These are phyloP conservation scores for Excalfactoria chinensis DNA, from an alignment of 2,113 vertebrate species.

Conservation along the genomic window DNA sequence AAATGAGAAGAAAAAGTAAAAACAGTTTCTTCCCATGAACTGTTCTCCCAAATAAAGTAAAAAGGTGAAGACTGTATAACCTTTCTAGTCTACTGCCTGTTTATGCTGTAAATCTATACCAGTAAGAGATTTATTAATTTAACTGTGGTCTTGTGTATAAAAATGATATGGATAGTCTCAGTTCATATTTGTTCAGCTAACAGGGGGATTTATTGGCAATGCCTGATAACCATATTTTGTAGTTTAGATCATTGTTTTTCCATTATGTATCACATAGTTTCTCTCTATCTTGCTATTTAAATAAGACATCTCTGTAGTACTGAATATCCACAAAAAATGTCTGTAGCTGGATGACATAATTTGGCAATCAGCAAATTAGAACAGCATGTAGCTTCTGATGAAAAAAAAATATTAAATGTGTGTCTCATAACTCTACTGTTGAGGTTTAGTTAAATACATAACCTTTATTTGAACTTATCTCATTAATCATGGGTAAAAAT, in stretches of 20 bases:
- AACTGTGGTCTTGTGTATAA: neutral
- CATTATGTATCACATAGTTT: neutral
- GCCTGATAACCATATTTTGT: conserved; percentile 2
- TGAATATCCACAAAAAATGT: neutral
- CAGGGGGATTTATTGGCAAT: conserved; percentile 6
- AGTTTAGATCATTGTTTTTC: conserved; percentile 9
- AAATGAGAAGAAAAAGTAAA: neutral
- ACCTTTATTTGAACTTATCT: conserved; percentile 73
- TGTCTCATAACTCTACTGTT: conserved; percentile 46
- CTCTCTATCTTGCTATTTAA: conserved; percentile 15
- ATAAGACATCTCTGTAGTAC: neutral
- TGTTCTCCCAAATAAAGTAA: neutral
- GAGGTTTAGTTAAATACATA: conserved; percentile 60
- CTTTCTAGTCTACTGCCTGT: neutral
- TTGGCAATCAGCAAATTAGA: conserved; percentile 58
- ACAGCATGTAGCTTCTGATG: conserved; percentile 49
- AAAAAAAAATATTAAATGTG: conserved; percentile 60
- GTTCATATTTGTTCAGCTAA: conserved; percentile 24
- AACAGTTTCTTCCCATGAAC: neutral
- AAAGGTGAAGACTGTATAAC: neutral
- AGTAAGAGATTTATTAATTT: conserved; percentile 11
- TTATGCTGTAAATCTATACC: conserved; percentile 18
- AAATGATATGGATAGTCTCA: neutral
- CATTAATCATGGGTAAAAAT: conserved; percentile 54
- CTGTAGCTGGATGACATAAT: conserved; percentile 31